Evolutionary conservation across 2,113 vertebrate genomes (phyloP).

Genomic region (Phainopepla nitens): DNA sequence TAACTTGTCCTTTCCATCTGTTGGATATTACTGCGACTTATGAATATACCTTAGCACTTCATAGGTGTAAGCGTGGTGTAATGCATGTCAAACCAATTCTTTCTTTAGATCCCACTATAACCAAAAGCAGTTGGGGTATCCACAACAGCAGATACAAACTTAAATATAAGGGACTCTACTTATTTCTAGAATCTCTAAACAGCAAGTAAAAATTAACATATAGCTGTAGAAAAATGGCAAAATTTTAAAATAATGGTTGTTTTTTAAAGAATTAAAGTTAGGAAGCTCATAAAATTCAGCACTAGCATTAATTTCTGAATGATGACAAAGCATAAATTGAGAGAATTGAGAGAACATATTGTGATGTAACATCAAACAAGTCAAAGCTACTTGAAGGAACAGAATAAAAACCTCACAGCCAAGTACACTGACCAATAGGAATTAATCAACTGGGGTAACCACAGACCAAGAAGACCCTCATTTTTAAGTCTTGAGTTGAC

Average conservation of each 20-base stretch:
- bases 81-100: not conserved
- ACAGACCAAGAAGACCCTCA: not conserved
- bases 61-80: not conserved
- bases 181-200: not conserved
- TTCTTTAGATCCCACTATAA: not conserved
- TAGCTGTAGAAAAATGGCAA: not conserved
- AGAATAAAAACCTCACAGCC: not conserved
- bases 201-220: not conserved
- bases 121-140: not conserved
- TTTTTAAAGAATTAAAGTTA: not conserved
- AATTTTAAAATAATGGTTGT: not conserved
- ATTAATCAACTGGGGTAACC: not conserved
- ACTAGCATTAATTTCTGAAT: not conserved
- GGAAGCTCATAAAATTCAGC: not conserved
- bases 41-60: not conserved
- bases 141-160: not conserved
- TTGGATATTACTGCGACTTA: not conserved
- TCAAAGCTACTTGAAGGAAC: not conserved
- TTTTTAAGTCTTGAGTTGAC: not conserved
- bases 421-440: not conserved
- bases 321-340: not conserved
- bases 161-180: not conserved
- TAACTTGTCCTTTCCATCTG: not conserved
- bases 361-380: not conserved
- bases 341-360: not conserved